Conservation (phyloP, 2,113 vertebrate genomes). For the Eupsittula cactorum region DNA sequence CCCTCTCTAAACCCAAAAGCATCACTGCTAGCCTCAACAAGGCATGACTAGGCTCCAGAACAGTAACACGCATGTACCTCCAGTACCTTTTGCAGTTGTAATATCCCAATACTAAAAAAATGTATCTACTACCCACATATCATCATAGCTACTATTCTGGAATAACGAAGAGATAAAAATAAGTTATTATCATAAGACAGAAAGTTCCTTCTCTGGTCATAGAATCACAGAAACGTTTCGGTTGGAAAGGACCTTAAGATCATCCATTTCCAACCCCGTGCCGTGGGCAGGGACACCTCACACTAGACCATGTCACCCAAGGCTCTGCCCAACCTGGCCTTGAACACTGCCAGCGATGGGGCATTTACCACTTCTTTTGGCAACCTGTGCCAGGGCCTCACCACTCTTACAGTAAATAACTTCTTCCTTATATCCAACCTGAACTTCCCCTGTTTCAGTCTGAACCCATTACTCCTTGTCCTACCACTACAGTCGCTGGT, state of each 20-base stretch:
- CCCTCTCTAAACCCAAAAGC: not conserved
- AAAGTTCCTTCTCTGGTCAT: not conserved
- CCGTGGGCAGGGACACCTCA: not conserved
- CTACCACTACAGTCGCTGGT: not conserved
- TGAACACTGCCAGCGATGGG: not conserved
- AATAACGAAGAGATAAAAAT: not conserved
- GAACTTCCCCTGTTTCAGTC: not conserved
- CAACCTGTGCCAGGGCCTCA: not conserved
- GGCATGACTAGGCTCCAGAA: accelerated
- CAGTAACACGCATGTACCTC: not conserved
- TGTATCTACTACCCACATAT: not conserved
- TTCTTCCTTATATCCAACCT: not conserved
- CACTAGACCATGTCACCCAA: not conserved
- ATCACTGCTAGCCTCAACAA: not conserved
- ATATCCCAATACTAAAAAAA: not conserved
- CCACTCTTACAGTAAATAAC: not conserved
- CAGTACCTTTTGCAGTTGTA: not conserved
- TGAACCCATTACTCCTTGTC: not conserved
- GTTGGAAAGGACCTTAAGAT: not conserved
- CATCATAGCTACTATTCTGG: not conserved
- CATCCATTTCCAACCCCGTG: not conserved
- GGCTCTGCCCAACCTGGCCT: not conserved
- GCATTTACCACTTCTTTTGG: not conserved
- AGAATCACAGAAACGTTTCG: not conserved
- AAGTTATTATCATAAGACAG: not conserved